Percentiles rank a stretch among this genome's conserved stretches.
Evolutionary conservation across 2,113 vertebrate species (phyloP).

Genomic region (Cercocebus atys): DNA sequence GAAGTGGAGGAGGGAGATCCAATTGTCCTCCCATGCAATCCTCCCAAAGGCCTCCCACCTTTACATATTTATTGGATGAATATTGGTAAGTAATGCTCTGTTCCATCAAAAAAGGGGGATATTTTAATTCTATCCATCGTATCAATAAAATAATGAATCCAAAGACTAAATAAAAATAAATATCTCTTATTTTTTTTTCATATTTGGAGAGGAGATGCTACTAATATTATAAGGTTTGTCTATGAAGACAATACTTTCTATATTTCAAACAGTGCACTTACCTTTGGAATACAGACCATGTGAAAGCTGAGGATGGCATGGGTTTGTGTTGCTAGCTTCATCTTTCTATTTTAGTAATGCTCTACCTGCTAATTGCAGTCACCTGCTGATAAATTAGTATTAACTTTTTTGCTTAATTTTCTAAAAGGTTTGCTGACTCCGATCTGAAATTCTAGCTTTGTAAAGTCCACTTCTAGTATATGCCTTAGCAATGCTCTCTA

Average conservation of each 20-base stretch:
- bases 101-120: background rate
- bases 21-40: conserved; percentile 91
- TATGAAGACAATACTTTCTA: background rate
- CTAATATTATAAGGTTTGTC: accelerated
- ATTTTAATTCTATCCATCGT: background rate
- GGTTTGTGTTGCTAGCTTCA: background rate
- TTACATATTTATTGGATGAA: conserved; percentile 99
- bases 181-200: background rate
- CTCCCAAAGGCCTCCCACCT: conserved; percentile 94
- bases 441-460: background rate
- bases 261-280: background rate
- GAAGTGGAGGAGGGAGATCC: conserved; percentile 93
- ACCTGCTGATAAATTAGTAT: background rate
- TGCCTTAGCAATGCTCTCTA: background rate
- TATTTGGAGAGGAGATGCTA: background rate
- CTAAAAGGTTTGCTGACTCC: background rate
- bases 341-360: background rate
- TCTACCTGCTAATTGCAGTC: background rate
- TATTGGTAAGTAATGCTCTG: conserved; percentile 87
- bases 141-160: accelerated
- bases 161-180: background rate
- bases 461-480: background rate
- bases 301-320: background rate
- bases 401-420: background rate
- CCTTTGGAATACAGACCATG: background rate